Base-by-base conservation (phyloP, 2,888 invertebrate genomes). In the Stegana nigrithorax region DNA sequence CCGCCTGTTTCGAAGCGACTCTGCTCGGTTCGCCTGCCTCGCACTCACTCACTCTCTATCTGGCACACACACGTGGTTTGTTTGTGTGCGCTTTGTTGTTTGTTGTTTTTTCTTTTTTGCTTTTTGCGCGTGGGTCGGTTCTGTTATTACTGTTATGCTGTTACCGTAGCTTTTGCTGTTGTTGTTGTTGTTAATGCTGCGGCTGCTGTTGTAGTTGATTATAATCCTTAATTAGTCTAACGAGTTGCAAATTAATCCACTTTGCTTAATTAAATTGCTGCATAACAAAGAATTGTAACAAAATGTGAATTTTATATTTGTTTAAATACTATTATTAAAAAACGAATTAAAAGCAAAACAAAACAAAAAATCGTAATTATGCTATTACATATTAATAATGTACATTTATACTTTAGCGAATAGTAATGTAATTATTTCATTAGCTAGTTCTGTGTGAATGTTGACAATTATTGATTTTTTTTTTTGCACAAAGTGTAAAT, bases 151-250 rank as follows among this genome's bases (percentile, higher is more conserved):
- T 19, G 14, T 25, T 29, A 32, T 27, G 32, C 12, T 6, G 27
- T 5, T 27, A 10, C 12, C 7, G 29, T 27, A 19, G 60, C 26
- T 45, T 4, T 51, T 51, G 42, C 32, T 60, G 56, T 44, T 27
- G 59, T 55, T 62, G 45, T 42, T 61, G 63, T 45, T 70, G 56
- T 50, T 66, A 63, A 63, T 71, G 68, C 65, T 62, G 60, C 39
- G 51, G 19, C 14, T 60, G 32, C 51, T 59, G 32, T 27, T 61
- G 51, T 51, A 51, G 59, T 51, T 81, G 70, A 65, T 70, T 73
- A 70, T 83, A 77, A 82, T 81, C 82, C 82, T 80, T 82, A 83
- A 83, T 83, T 83, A 82, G 80, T 74, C 71, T 81, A 83, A 83
- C 80, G 83, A 82, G 74, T 78, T 78, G 81, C 79, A 81, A 83